Evolutionary conservation across 2,888 invertebrate species (phyloP).

Genomic region (Melanotus villosus): DNA sequence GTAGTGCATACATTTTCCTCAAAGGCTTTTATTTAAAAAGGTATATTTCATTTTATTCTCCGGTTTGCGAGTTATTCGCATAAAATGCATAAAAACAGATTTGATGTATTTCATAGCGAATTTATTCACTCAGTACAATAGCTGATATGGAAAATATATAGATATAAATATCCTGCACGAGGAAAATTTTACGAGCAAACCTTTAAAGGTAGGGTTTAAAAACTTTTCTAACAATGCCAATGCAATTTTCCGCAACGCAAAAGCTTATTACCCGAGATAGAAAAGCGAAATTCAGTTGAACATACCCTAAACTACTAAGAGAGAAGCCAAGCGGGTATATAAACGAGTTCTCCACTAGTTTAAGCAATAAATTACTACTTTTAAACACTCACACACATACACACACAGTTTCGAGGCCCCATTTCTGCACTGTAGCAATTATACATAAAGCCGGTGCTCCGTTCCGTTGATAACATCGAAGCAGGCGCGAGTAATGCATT

Average conservation of each 20-base stretch:
- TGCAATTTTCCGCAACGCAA: neutral
- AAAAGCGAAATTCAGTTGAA: slow-evolving; percentile 1
- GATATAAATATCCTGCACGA: neutral
- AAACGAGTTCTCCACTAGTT: slow-evolving; percentile 6
- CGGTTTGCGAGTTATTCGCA: too few relatives aligned
- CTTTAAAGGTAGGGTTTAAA: neutral
- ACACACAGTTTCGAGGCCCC: slow-evolving; percentile 24
- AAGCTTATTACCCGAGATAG: slow-evolving; percentile 3
- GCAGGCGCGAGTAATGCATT: slow-evolving; percentile 13
- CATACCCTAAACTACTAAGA: neutral
- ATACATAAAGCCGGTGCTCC: slow-evolving; percentile 32
- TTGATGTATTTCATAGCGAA: too few relatives aligned
- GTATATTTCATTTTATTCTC: too few relatives aligned
- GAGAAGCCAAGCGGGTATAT: neutral
- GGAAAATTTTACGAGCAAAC: neutral
- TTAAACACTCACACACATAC: slow-evolving; percentile 10
- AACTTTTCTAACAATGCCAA: neutral
- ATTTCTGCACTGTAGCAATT: slow-evolving; percentile 41
- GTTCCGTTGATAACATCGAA: slow-evolving; percentile 28
- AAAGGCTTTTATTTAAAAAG: too few relatives aligned
- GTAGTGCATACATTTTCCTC: too few relatives aligned
- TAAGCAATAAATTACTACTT: slow-evolving; percentile 5
- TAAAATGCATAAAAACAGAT: too few relatives aligned
- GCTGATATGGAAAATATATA: too few relatives aligned
- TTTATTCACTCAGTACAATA: too few relatives aligned